Evolutionary conservation across 2,888 invertebrate species (phyloP).

Genomic region (Cancer borealis): DNA sequence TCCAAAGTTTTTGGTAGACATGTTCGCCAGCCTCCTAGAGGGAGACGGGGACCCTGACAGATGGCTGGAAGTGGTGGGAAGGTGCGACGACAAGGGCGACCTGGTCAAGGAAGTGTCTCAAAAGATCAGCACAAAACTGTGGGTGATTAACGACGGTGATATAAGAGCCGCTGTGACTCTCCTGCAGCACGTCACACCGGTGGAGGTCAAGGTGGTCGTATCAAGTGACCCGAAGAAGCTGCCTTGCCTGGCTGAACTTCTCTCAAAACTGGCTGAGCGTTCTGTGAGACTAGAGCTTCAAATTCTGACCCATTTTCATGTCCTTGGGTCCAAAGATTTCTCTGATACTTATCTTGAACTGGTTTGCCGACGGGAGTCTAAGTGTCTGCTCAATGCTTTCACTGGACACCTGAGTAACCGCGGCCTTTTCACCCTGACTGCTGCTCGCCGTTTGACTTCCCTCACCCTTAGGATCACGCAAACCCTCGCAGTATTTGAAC

Average conservation of each 20-base stretch:
- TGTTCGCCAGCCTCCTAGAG: neutral
- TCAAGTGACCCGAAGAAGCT: constrained; percentile 17
- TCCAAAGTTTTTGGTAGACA: neutral
- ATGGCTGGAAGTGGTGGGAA: constrained; percentile 46
- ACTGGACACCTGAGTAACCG: constrained; percentile 15
- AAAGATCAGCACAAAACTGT: neutral
- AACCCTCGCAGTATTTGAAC: neutral
- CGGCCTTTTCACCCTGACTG: neutral
- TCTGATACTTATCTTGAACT: constrained; percentile 44
- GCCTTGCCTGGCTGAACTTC: constrained; percentile 40
- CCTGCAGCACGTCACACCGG: neutral
- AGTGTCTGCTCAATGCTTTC: constrained; percentile 1
- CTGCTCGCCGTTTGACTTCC: neutral
- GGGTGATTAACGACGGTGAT: constrained; percentile 40
- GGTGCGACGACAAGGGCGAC: neutral
- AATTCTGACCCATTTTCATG: neutral
- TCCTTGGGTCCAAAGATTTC: neutral
- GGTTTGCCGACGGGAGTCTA: constrained; percentile 6
- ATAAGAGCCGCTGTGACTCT: constrained; percentile 48
- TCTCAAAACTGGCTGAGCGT: neutral
- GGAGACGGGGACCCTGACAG: neutral
- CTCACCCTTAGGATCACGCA: constrained; percentile 48
- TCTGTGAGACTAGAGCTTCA: constrained; percentile 8
- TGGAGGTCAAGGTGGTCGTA: constrained; percentile 1
- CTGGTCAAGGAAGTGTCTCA: constrained; percentile 29